phyloP scores from a whole-genome alignment of 2,888 invertebrate genomes.

The Automeris io region DNA sequence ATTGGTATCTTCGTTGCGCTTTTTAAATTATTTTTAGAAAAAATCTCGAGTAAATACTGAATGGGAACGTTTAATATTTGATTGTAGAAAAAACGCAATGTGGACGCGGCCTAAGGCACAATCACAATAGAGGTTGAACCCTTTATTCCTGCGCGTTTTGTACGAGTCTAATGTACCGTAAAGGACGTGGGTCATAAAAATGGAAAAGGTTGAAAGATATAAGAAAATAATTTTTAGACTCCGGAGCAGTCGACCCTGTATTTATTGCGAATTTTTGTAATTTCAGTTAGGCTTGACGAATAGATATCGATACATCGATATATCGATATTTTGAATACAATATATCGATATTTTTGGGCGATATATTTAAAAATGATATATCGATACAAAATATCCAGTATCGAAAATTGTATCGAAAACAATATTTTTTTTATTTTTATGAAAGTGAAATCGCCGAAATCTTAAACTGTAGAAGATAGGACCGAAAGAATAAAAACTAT shows the following conservation, averaged over 20 bases:
- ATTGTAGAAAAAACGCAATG: background rate
- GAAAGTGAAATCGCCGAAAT: too few relatives aligned
- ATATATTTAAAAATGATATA: too few relatives aligned
- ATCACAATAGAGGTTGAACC: conserved; percentile 17
- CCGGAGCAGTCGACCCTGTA: background rate
- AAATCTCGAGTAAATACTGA: background rate
- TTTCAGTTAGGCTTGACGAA: too few relatives aligned
- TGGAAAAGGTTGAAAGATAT: conserved; percentile 15
- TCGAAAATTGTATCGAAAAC: too few relatives aligned
- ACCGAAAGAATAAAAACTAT: too few relatives aligned
- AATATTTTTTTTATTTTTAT: too few relatives aligned
- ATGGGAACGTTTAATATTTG: background rate
- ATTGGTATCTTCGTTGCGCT: too few relatives aligned
- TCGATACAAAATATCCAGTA: too few relatives aligned
- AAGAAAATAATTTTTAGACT: conserved; percentile 7
- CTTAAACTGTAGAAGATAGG: too few relatives aligned
- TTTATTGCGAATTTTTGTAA: background rate
- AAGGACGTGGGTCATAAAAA: conserved; percentile 18
- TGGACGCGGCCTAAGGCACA: conserved; percentile 3
- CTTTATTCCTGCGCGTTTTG: conserved; percentile 16
- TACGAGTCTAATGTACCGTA: conserved; percentile 22
- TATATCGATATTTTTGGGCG: too few relatives aligned
- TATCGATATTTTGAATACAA: too few relatives aligned
- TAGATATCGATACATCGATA: too few relatives aligned
- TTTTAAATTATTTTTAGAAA: background rate